Evolutionary conservation across 2,797 vertebrate species (phyloP), one percentile per base, ranked within the genome.

Genomic region (Girardinus metallicus): DNA sequence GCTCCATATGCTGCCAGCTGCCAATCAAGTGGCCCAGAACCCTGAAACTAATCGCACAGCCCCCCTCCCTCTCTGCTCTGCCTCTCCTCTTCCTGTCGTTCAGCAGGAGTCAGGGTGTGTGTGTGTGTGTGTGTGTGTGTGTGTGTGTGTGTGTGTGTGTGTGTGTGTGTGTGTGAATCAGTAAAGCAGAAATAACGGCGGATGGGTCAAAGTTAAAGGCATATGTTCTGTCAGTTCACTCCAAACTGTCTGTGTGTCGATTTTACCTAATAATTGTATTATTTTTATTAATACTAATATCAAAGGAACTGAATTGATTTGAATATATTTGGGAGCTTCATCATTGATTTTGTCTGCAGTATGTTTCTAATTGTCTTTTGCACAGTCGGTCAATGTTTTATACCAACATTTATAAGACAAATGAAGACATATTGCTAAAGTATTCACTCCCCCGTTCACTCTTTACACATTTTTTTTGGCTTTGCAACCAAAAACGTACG

Each of bases 1-100:
- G 96, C 97, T 97, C 96, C 96, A 96, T 96, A 96, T 96, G 97
- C 96, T 97, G 97, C 97, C 94, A 96, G 96, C 96, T 97, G 97
- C 97, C 97, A 98, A 97, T 98, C 97, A 97, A 95, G 87, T 70
- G 86, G 91, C 94, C 92, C 91, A 89, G 92, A 95, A 95, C 96
- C 92, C 96, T 92, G 87, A 94, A 94, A 93, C 84, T 92, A 92
- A 88, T 89, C 84, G 80, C 86, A 41, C 43, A 84, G 49, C 84
- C 85, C 88, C 88, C 86, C 21, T 18, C 66, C 11, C n/a, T 43
- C 81, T 71, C 85, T 68, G 64, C 70, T 75, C 86, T 81, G 71
- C 57, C 2, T 85, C 86, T 85, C 64, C 83, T 89, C 85, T 87
- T 80, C 76, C 77, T 92, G 83, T 91, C 87, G 88, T 90, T 91